Evolutionary conservation across 2,797 vertebrate species (phyloP).

Genomic region (Pristis pectinata): DNA sequence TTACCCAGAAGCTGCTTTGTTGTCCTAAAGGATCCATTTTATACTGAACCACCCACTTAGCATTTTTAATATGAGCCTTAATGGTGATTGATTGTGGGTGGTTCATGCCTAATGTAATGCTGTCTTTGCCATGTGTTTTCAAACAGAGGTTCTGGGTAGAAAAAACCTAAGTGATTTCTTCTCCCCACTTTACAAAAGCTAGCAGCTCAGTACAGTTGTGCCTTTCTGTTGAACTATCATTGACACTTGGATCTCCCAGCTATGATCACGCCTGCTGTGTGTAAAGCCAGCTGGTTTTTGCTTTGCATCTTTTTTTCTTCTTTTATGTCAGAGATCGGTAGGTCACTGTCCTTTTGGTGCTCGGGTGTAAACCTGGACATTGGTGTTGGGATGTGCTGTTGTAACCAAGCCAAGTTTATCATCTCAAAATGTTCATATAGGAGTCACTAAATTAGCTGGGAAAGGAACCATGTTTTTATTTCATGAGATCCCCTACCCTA

Average conservation of each 20-base stretch:
- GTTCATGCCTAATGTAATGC: neutral
- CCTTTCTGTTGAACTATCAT: neutral
- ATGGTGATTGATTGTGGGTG: neutral
- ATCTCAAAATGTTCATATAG: neutral
- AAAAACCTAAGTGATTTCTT: neutral
- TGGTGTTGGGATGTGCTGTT: neutral
- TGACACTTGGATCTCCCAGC: neutral
- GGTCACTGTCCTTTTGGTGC: neutral
- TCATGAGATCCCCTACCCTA: neutral
- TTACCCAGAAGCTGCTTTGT: neutral
- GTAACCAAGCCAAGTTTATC: neutral
- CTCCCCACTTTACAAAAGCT: neutral
- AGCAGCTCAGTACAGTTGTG: neutral
- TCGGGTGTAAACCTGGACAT: neutral
- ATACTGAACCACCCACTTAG: neutral
- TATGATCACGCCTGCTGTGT: neutral
- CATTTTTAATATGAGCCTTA: neutral
- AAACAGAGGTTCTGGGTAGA: neutral
- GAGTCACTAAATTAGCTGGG: neutral
- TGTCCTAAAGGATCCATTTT: neutral
- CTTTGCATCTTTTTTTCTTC: neutral
- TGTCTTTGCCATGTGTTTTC: neutral
- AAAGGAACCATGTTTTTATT: neutral
- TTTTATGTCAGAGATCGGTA: neutral
- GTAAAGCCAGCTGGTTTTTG: neutral